Conservation (phyloP, 2,888 invertebrate species). For the Sturmia bella region DNA sequence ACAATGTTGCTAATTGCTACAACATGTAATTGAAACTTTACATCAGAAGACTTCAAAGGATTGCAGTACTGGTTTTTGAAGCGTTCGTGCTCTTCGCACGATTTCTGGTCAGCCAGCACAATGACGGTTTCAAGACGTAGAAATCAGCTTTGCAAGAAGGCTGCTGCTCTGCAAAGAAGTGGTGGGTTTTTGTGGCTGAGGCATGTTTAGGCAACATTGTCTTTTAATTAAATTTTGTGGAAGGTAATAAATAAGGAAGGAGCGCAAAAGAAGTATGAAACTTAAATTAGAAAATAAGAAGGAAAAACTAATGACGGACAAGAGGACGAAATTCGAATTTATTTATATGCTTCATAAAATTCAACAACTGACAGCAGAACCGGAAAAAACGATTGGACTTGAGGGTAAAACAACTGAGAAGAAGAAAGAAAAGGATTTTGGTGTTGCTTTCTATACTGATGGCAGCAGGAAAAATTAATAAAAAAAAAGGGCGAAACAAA, state of each 20-base stretch:
- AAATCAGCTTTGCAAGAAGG: background rate
- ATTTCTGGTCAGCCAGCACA: background rate
- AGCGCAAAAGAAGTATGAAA: background rate
- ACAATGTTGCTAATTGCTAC: slow-evolving; percentile 69
- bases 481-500: too few relatives aligned
- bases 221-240: slow-evolving; percentile 59
- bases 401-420: too few relatives aligned
- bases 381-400: too few relatives aligned
- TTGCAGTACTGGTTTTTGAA: slow-evolving; percentile 13
- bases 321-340: too few relatives aligned
- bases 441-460: too few relatives aligned
- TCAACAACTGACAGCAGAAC: too few relatives aligned
- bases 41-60: slow-evolving; percentile 53
- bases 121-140: background rate
- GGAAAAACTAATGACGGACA: background rate
- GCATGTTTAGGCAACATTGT: slow-evolving; percentile 49
- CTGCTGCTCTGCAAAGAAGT: background rate
- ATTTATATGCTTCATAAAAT: too few relatives aligned
- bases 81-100: slow-evolving; percentile 26
- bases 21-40: slow-evolving; percentile 66
- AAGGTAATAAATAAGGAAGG: slow-evolving; percentile 37
- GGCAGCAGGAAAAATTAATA: too few relatives aligned
- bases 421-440: too few relatives aligned
- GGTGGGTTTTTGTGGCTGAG: slow-evolving; percentile 17
- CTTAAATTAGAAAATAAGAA: background rate